Base-by-base conservation (phyloP, 2,797 vertebrate species). In the Micromesistius poutassou region DNA sequence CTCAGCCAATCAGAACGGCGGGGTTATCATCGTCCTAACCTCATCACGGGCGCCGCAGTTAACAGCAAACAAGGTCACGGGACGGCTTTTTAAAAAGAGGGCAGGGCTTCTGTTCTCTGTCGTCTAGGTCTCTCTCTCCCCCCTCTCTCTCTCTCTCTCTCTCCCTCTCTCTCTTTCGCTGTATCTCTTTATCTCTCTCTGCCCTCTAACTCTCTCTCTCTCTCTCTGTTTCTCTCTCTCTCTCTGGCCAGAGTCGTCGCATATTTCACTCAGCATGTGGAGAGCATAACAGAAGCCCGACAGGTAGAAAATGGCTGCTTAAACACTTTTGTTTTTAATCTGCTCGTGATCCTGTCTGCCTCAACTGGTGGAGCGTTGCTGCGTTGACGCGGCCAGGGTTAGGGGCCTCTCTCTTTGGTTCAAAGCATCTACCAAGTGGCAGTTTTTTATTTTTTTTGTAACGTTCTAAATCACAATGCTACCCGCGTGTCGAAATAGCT, bases 231-330 rank as follows among this genome's bases (percentile, higher is more conserved):
- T 70, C 62, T 31, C 22, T 30, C 14, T 80, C 35, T 50, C 3
- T 55, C 50, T 22, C 71, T 76, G 79, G 78, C 66, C 80, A 28
- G 77, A 83, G 75, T 16, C 81, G 73, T 75, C 30, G 74, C 70
- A 81, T 78, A 74, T 82, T 83, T 81, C 79, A 72, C 38, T 85
- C 79, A 78, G 82, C 76, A 40, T 71, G 71, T 30, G 40, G 12
- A 80, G 66, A 10, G 19, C 12, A 30, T 8, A 28, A 70, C 8
- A 70, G 28, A 70, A 70, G 50, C 50, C 50, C 50, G 19, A 55
- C 50, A 55, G 50, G 50, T 55, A 55, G 50, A 55, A 55, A 55
- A 55, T 55, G 50, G 16, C 50, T 19, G 19, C 50, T 55, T 22
- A 22, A 55, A 55, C n/a, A 22, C 50, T 55, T 55, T 22, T 22